These are phyloP conservation scores for Drosophila nigricruria DNA, from an alignment of 2,888 invertebrate species.

Conservation along the genomic window DNA sequence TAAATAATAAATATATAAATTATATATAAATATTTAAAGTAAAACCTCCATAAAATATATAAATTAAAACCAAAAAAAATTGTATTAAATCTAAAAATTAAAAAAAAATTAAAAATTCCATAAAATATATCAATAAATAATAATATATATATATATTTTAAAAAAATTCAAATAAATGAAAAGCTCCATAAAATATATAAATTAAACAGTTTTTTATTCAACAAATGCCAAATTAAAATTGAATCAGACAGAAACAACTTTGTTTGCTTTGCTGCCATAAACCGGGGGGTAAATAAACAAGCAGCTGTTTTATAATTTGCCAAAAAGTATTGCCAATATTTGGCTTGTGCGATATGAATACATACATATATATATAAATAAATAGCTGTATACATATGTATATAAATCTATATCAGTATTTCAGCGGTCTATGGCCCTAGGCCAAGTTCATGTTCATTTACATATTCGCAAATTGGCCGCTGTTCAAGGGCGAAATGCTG, in stretches of 20 bases:
- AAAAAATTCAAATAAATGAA: too few relatives aligned
- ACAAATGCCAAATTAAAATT: neutral
- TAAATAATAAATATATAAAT: neutral
- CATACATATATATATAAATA: neutral
- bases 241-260: neutral
- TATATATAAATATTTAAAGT: too few relatives aligned
- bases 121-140: neutral
- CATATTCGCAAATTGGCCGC: slow-evolving; percentile 53
- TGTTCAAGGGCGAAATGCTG: slow-evolving; percentile 44
- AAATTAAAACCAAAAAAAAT: neutral
- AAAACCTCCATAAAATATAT: neutral
- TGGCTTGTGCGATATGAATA: slow-evolving; percentile 16
- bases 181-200: neutral
- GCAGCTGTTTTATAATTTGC: slow-evolving; percentile 49
- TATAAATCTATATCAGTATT: slow-evolving; percentile 10
- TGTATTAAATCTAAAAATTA: neutral
- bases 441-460: slow-evolving; percentile 57
- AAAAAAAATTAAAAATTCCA: neutral
- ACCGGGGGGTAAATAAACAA: slow-evolving; percentile 18
- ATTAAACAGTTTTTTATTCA: neutral
- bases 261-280: neutral
- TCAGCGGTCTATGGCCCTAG: slow-evolving; percentile 34
- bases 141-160: neutral
- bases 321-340: slow-evolving; percentile 35
- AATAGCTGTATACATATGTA: neutral